Evolutionary conservation across 2,888 invertebrate genomes (phyloP), one percentile per base, ranked within the genome.

Genomic region (Harpalus rufipes): DNA sequence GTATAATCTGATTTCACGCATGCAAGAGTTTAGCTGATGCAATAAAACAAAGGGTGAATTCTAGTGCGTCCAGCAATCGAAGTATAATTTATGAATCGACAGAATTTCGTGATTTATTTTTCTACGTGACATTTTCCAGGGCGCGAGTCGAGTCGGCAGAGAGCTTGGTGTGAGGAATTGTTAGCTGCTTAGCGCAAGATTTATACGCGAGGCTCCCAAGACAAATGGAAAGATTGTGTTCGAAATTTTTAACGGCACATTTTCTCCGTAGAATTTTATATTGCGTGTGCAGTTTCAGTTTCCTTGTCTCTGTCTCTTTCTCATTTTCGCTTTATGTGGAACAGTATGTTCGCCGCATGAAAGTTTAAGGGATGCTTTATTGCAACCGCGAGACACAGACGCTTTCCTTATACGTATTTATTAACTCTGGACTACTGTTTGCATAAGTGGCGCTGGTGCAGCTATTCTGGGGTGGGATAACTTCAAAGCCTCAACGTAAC

Each of bases 191-290:
- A 93, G 93, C 92, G 92, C 92, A 92, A 92, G 94, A 94, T 94
- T 94, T 94, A 94, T 94, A 93, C 92, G 93, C 93, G 92, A 93
- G 94, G 93, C 94, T 93, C 92, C 92, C 92, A 94, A 94, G 94
- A 94, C 94, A 94, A 94, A 94, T 94, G 94, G 94, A 92, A 92
- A 94, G 94, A 94, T 94, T 94, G 94, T 94, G 94, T 94, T 93
- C 94, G 94, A 94, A 94, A 94, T 94, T 94, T 94, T 94, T 94
- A 94, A 94, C 93, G 94, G 94, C 94, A 93, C 94, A 94, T 94
- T 94, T 94, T 87, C 87, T 84, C 61, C 68, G 79, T 85, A 72
- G 85, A 85, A 85, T 85, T 85, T 85, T 85, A 87, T 86, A 86
- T 85, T 85, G 86, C 85, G 85, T 86, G 86, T 82, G 84, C 68